Percentiles rank a stretch among this genome's conserved stretches.
phyloP scores from a whole-genome alignment of 2,888 invertebrate species.

The Scotopteryx bipunctaria region DNA sequence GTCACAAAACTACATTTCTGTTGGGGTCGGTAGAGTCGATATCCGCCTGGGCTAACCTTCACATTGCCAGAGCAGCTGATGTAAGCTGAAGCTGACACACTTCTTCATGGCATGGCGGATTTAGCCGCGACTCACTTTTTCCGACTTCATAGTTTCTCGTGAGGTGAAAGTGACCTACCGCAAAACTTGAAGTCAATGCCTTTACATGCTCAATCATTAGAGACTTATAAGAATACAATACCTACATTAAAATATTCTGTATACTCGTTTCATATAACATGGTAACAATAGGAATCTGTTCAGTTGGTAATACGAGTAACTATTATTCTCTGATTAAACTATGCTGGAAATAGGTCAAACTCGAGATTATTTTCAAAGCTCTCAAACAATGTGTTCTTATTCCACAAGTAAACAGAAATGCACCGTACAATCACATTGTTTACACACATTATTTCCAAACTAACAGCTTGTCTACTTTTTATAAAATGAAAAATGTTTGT shows the following conservation, averaged over 20 bases:
- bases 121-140: conserved; percentile 41
- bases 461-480: no score
- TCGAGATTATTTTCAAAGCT: neutral
- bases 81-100: conserved; percentile 28
- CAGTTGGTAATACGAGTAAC: no score
- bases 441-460: no score
- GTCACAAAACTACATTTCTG: neutral
- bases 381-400: neutral
- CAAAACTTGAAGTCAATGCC: conserved; percentile 6
- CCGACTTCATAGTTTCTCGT: conserved; percentile 32
- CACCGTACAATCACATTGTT: no score
- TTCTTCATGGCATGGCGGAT: conserved; percentile 24
- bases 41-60: conserved; percentile 66
- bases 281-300: no score
- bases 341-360: conserved; percentile 5
- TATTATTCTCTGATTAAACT: no score
- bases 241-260: no score
- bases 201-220: no score
- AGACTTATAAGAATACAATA: no score
- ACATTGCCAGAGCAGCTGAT: conserved; percentile 56
- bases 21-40: conserved; percentile 49
- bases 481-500: no score
- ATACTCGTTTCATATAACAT: no score
- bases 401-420: neutral
- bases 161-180: conserved; percentile 51